Evolutionary conservation across 2,888 invertebrate genomes (phyloP).

Genomic region (Amiota mariae): DNA sequence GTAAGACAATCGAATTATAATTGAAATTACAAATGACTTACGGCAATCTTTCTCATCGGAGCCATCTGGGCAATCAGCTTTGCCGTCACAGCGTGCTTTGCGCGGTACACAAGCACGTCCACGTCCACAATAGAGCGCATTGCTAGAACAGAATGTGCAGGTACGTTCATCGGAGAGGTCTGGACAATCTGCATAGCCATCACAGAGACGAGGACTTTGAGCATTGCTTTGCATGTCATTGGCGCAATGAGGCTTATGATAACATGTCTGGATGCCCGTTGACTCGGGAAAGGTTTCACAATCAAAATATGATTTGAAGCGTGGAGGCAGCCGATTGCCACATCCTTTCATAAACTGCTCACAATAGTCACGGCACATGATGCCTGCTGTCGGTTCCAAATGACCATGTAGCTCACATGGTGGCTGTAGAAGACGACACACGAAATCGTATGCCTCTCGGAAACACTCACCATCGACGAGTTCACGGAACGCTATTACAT

Average conservation of each 20-base stretch:
- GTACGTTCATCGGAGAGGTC: slow-evolving; percentile 86
- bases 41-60: slow-evolving; percentile 90
- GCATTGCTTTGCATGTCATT: slow-evolving; percentile 83
- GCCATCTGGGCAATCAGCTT: slow-evolving; percentile 87
- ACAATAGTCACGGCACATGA: slow-evolving; percentile 85
- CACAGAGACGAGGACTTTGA: slow-evolving; percentile 85
- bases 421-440: slow-evolving; percentile 90
- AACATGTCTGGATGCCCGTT: slow-evolving; percentile 82
- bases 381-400: slow-evolving; percentile 68
- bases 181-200: slow-evolving; percentile 89
- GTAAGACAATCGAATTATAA: neutral
- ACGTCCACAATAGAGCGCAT: slow-evolving; percentile 85
- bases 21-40: slow-evolving; percentile 75
- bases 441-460: slow-evolving; percentile 89
- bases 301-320: slow-evolving; percentile 82
- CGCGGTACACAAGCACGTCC: slow-evolving; percentile 83
- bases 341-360: slow-evolving; percentile 89
- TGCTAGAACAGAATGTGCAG: slow-evolving; percentile 85
- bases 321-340: slow-evolving; percentile 82
- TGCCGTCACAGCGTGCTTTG: slow-evolving; percentile 85
- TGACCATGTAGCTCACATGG: slow-evolving; percentile 81
- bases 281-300: slow-evolving; percentile 87
- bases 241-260: slow-evolving; percentile 87
- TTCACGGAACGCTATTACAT: slow-evolving; percentile 87
- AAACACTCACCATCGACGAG: slow-evolving; percentile 94